phyloP scores from a whole-genome alignment of 1,140 invertebrate species.

The Lordiphosa clarofinis region DNA sequence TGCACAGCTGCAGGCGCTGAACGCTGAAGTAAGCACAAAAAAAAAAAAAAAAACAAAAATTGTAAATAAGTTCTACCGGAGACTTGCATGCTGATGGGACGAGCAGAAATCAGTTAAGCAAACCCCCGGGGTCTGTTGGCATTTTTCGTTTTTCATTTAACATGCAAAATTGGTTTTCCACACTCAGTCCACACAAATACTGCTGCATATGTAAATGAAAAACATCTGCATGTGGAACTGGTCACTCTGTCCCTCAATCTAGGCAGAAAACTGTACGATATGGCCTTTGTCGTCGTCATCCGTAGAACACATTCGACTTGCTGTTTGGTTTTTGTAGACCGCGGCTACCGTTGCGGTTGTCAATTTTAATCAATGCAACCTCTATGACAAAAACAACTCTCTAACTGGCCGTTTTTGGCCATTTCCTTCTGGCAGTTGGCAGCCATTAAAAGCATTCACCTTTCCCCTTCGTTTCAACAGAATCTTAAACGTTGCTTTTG shows the following conservation, averaged over 20 bases:
- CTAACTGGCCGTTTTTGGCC: slow-evolving; percentile 1
- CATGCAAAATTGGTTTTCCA: slow-evolving; percentile 49
- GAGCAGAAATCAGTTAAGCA: slow-evolving; percentile 41
- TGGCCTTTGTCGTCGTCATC: slow-evolving; percentile 26
- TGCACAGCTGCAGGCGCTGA: no score
- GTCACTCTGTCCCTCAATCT: slow-evolving; percentile 1
- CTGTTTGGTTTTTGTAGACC: neutral
- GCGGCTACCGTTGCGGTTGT: slow-evolving; percentile 25
- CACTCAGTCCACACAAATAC: slow-evolving; percentile 4
- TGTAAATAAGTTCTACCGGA: slow-evolving; percentile 16
- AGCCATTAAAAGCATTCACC: slow-evolving; percentile 4
- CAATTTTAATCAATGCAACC: slow-evolving; percentile 64
- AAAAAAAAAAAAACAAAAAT: slow-evolving; percentile 11
- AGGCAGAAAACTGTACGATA: slow-evolving; percentile 1
- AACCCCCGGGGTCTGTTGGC: slow-evolving; percentile 6
- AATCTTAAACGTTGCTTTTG: neutral
- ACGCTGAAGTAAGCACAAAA: neutral
- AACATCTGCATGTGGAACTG: slow-evolving; percentile 41
- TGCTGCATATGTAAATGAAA: slow-evolving; percentile 31
- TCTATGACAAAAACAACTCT: slow-evolving; percentile 14
- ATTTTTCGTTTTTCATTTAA: slow-evolving; percentile 27
- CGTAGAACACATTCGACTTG: slow-evolving; percentile 3
- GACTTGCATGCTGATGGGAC: slow-evolving; percentile 20
- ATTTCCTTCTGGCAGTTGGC: neutral
- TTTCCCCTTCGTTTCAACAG: neutral